Conservation (phyloP, 2,797 vertebrate species). For the Garrulus glandarius region DNA sequence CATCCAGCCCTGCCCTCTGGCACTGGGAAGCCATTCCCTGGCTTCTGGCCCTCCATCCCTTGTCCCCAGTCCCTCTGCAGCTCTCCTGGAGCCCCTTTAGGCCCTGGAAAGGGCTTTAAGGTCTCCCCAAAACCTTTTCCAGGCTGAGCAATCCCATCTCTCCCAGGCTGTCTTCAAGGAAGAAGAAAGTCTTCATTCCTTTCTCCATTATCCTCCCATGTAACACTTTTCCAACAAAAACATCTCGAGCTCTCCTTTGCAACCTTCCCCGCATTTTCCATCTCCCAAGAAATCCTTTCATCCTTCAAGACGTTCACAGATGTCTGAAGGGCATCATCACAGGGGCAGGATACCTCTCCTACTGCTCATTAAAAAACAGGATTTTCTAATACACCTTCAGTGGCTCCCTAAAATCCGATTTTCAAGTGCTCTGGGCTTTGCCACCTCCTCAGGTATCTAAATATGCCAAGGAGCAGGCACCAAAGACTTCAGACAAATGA, state of each 20-base stretch:
- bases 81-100: neutral
- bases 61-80: too few relatives aligned
- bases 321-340: neutral
- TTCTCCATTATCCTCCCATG: neutral
- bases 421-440: neutral
- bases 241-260: neutral
- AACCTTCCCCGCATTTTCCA: neutral
- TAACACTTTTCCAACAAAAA: neutral
- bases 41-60: accelerated
- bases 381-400: neutral
- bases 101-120: neutral
- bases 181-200: neutral
- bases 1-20: neutral
- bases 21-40: neutral
- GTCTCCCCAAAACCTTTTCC: neutral
- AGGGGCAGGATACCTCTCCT: neutral
- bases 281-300: neutral
- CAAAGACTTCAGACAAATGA: neutral
- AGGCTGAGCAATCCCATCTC: neutral
- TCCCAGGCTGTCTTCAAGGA: neutral
- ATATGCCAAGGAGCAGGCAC: neutral
- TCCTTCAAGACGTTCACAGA: neutral
- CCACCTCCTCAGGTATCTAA: neutral
- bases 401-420: neutral
- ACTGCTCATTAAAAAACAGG: neutral